These are phyloP conservation scores for Nixonia krombeini DNA, from an alignment of 1,140 invertebrate genomes.

Conservation along the genomic window DNA sequence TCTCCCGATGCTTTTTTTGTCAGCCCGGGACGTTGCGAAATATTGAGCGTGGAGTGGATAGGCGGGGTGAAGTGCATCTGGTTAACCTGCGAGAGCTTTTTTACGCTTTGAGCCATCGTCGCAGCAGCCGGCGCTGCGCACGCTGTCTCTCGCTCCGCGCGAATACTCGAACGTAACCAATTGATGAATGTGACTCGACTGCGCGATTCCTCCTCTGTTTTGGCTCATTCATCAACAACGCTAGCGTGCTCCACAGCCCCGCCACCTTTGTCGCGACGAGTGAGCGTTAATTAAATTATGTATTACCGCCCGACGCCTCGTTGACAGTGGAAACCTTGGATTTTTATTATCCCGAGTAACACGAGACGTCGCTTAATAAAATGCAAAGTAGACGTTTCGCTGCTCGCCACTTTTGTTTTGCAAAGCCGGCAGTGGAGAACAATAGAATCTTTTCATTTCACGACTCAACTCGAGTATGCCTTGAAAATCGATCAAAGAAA, in stretches of 20 bases:
- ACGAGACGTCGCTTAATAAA: background rate
- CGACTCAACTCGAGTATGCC: background rate
- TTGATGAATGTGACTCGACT: conserved; percentile 32
- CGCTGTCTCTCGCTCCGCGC: background rate
- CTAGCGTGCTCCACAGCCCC: background rate
- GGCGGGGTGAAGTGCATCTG: conserved; percentile 24
- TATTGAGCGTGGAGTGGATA: conserved; percentile 28
- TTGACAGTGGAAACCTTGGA: no score
- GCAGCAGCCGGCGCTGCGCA: conserved; percentile 6
- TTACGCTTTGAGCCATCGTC: no score
- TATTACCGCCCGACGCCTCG: background rate
- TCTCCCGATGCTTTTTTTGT: conserved; percentile 23
- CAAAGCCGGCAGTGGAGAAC: no score
- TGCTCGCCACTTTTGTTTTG: background rate
- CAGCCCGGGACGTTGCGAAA: conserved; percentile 12
- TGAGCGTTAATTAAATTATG: conserved; percentile 11
- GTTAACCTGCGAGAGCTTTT: conserved; percentile 38
- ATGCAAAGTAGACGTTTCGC: background rate
- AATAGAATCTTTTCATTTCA: background rate
- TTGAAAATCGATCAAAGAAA: no score
- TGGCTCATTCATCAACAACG: conserved; percentile 15
- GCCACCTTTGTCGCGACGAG: background rate
- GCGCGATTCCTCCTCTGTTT: conserved; percentile 21
- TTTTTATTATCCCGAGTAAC: background rate
- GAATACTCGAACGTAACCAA: conserved; percentile 34